phyloP scores from a whole-genome alignment of 2,888 invertebrate species.

The Drosophila greeni region DNA sequence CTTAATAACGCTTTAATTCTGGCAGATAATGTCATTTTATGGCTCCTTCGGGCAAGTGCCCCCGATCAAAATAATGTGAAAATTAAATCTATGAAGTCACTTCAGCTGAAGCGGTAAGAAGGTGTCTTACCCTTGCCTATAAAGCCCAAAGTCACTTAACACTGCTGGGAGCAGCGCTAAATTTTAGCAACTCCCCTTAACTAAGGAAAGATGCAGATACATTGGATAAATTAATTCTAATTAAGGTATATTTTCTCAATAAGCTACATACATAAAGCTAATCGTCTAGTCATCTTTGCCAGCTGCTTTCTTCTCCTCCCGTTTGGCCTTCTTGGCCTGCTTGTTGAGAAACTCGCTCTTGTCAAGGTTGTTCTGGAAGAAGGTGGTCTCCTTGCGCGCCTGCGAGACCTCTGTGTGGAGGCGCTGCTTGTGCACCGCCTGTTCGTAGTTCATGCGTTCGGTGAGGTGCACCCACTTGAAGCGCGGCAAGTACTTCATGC shows the following conservation, averaged over 20 bases:
- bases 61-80: constrained; percentile 19
- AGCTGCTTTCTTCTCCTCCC: constrained; percentile 15
- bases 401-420: constrained; percentile 92
- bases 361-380: constrained; percentile 90
- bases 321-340: constrained; percentile 67
- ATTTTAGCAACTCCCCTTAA: background rate
- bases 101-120: background rate
- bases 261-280: constrained; percentile 3
- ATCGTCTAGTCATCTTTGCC: background rate
- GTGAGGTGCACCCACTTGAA: constrained; percentile 98
- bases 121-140: background rate
- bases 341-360: constrained; percentile 85
- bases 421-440: constrained; percentile 91
- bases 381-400: constrained; percentile 93
- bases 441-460: constrained; percentile 95
- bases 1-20: constrained; percentile 47
- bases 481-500: constrained; percentile 94
- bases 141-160: background rate
- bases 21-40: constrained; percentile 46
- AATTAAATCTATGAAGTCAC: constrained; percentile 11
- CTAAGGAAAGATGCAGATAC: background rate
- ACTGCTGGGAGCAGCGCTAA: background rate
- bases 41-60: constrained; percentile 1
- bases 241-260: constrained; percentile 11
- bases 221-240: constrained; percentile 2